phyloP scores from a whole-genome alignment of 2,888 invertebrate genomes.

The Andrena haemorrhoa region DNA sequence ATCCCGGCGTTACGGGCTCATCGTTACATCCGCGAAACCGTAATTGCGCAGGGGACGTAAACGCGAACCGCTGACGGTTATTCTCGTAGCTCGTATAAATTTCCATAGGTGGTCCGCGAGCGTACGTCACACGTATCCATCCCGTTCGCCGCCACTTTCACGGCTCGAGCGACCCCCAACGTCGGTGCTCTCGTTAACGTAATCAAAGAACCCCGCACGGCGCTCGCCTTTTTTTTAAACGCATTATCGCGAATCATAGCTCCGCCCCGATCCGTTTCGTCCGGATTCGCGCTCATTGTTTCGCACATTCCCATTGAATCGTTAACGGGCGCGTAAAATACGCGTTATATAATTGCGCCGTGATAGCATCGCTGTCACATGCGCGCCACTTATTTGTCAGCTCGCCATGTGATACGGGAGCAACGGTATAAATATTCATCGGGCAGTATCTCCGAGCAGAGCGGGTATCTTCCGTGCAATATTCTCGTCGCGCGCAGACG shows the following conservation, averaged over 20 bases:
- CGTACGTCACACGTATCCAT: constrained; percentile 14
- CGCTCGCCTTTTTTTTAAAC: neutral
- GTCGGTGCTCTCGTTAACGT: neutral
- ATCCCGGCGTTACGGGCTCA: constrained; percentile 32
- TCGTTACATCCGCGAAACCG: constrained; percentile 40
- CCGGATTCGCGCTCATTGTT: constrained; percentile 18
- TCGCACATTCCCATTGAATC: constrained; percentile 1
- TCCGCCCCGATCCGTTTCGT: constrained; percentile 1
- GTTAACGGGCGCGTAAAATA: constrained; percentile 28
- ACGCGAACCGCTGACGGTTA: constrained; percentile 38
- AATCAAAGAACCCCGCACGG: constrained; percentile 22
- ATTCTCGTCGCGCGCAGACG: constrained; percentile 50
- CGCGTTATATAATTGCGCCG: constrained; percentile 30
- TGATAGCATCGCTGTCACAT: constrained; percentile 13
- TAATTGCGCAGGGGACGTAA: constrained; percentile 51
- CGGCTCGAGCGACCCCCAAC: neutral
- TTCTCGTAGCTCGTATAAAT: constrained; percentile 46
- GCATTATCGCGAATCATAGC: neutral
- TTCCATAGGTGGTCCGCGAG: constrained; percentile 26
- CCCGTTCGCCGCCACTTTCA: constrained; percentile 5
- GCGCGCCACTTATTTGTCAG: constrained; percentile 17
- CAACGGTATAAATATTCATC: constrained; percentile 42
- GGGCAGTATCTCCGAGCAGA: constrained; percentile 19
- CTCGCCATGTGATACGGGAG: neutral
- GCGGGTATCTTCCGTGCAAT: constrained; percentile 30